Evolutionary conservation across 2,888 invertebrate species (phyloP).

Genomic region (Trachelus stipa): DNA sequence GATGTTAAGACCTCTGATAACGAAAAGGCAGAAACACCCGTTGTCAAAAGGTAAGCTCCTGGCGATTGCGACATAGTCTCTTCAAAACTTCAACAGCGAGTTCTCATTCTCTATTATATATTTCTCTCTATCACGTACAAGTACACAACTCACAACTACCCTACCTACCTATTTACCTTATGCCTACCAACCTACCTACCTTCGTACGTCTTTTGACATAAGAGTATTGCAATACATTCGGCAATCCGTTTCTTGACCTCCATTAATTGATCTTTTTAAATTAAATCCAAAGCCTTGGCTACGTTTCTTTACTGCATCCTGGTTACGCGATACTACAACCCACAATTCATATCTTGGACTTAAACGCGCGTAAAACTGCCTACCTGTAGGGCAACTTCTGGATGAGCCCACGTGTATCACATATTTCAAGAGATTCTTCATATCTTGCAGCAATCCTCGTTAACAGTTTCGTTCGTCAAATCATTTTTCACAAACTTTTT

Average conservation of each 20-base stretch:
- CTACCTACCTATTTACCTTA: conserved; percentile 1
- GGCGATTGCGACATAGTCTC: conserved; percentile 58
- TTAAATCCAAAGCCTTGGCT: not conserved
- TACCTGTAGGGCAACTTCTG: not conserved
- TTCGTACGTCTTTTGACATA: conserved; percentile 22
- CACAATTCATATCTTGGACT: not conserved
- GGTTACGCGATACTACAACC: not conserved
- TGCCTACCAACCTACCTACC: conserved; percentile 7
- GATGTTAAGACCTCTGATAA: conserved; percentile 64
- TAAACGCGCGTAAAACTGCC: not conserved
- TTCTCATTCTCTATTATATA: conserved; percentile 5
- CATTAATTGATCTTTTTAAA: not conserved
- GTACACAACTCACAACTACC: not conserved
- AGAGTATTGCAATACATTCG: conserved; percentile 9
- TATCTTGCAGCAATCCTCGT: not conserved
- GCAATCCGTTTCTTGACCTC: not conserved
- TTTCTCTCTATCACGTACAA: not conserved
- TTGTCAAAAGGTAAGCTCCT: conserved; percentile 63
- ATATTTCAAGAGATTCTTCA: conserved; percentile 4
- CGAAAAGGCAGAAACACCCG: conserved; percentile 64
- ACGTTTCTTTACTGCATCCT: not conserved
- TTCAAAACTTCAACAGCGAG: conserved; percentile 45
- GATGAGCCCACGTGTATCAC: not conserved
- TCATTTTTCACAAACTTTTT: conserved; percentile 1
- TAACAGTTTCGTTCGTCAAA: conserved; percentile 1